These are phyloP conservation scores for Coracopsis vasa DNA, from an alignment of 2,113 vertebrate species.

Conservation along the genomic window DNA sequence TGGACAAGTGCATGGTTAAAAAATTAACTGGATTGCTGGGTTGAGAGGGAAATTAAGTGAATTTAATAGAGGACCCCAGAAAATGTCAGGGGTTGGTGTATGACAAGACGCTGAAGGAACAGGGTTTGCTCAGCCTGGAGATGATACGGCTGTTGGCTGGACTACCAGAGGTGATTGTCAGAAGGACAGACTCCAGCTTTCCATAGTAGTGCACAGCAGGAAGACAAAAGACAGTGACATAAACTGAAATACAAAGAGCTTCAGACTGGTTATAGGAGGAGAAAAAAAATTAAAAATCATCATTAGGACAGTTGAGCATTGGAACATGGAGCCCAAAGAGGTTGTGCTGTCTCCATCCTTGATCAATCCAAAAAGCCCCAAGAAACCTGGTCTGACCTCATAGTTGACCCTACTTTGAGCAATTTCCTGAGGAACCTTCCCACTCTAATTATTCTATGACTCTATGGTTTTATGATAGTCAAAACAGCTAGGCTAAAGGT, in stretches of 20 bases:
- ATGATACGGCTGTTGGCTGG: not conserved
- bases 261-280: not conserved
- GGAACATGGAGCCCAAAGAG: not conserved
- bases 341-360: not conserved
- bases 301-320: not conserved
- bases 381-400: not conserved
- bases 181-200: not conserved
- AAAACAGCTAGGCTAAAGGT: not conserved
- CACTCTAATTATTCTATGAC: not conserved
- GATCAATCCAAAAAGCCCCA: not conserved
- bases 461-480: not conserved
- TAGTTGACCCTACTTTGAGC: not conserved
- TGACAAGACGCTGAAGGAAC: not conserved
- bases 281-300: not conserved
- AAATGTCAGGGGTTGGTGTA: not conserved
- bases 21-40: not conserved
- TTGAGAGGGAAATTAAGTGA: not conserved
- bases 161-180: not conserved
- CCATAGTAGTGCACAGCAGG: not conserved
- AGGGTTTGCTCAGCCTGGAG: not conserved
- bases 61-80: not conserved
- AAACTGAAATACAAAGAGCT: not conserved
- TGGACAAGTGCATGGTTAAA: not conserved
- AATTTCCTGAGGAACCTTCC: not conserved
- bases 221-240: not conserved